Evolutionary conservation across 2,888 invertebrate species (phyloP), one percentile per base, ranked within the genome.

Genomic region (Halictus quadricinctus): DNA sequence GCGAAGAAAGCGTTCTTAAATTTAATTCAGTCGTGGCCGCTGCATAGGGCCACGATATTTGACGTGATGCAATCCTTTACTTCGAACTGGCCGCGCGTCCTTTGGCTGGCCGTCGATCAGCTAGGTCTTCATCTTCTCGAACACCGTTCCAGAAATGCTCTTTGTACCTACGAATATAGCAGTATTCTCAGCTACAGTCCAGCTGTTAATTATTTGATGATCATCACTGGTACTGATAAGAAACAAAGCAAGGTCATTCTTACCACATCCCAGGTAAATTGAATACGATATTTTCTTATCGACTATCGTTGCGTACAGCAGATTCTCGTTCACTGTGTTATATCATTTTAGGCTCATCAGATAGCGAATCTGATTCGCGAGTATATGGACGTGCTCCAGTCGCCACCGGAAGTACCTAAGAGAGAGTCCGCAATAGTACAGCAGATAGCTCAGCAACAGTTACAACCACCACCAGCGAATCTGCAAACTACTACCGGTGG

Each of bases 11-110:
- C 98, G 13, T 98, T 99, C 94, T 96, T 99, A 78, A 98, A 98
- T 93, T 96, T 99, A 41, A 98, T 99, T 87, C 97, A 98, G 94
- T 98, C 98, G 88, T 99, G 99, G 99, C 98, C 98, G 50, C 95
- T 99, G 79, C 98, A 98, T 88, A 96, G 97, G 89, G 98, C 99
- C 25, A 98, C 98, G 74, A 97, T 99, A 92, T 99, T 98, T 94
- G 98, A 99, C 94, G 99, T 99, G 69, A 98, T 98, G 97, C 99
- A 99, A 97, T 98, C 98, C 18, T 99, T 98, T 94, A 98, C 99
- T 21, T 98, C 98, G 46, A 98, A 98, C 95, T 98, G 99, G 98
- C 99, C 99, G 48, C 96, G 98, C 92, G 97, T 97, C 70, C 95
- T 99, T 72, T 98, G 99, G 98, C 95, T 99, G 90, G 98, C 98